Percentiles rank a stretch among this genome's conserved stretches.
phyloP scores from a whole-genome alignment of 2,113 vertebrate species.

The Girardinichthys multiradiatus region DNA sequence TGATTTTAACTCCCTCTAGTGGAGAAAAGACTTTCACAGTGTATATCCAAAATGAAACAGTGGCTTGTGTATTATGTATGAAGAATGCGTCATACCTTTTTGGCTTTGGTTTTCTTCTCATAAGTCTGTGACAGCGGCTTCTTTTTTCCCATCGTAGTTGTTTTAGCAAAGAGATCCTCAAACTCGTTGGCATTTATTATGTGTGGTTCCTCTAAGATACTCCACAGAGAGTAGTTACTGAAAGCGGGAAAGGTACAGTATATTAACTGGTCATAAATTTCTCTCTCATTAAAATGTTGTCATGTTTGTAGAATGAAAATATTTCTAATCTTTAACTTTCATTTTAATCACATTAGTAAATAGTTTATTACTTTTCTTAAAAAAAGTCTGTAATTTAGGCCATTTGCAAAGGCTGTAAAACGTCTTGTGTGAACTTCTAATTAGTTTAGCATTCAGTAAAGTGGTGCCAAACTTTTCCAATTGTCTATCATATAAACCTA shows the following conservation, averaged over 20 bases:
- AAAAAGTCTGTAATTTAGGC: too few species aligned
- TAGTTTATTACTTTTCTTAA: too few species aligned
- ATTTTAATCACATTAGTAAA: too few species aligned
- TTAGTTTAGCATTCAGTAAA: neutral
- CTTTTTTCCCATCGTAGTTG: constrained; percentile 86
- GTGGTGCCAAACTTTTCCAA: neutral
- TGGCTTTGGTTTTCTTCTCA: constrained; percentile 88
- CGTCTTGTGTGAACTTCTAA: neutral
- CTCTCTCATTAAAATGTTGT: too few species aligned
- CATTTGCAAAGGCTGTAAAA: too few species aligned
- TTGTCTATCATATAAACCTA: constrained; percentile 63
- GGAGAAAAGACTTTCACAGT: constrained; percentile 2
- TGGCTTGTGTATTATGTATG: neutral
- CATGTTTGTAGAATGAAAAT: too few species aligned
- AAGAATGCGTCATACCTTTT: constrained; percentile 80
- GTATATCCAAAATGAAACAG: too few species aligned
- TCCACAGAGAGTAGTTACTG: constrained; percentile 86
- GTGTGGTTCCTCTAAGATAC: constrained; percentile 87
- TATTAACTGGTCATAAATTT: neutral
- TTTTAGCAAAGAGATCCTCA: constrained; percentile 95
- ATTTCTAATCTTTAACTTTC: too few species aligned
- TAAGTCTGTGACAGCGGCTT: constrained; percentile 91
- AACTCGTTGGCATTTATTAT: constrained; percentile 89
- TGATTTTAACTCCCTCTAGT: constrained; percentile 43
- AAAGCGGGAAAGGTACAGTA: neutral